Evolutionary conservation across 2,888 invertebrate species (phyloP).

Genomic region (Drosophila melanosoma): DNA sequence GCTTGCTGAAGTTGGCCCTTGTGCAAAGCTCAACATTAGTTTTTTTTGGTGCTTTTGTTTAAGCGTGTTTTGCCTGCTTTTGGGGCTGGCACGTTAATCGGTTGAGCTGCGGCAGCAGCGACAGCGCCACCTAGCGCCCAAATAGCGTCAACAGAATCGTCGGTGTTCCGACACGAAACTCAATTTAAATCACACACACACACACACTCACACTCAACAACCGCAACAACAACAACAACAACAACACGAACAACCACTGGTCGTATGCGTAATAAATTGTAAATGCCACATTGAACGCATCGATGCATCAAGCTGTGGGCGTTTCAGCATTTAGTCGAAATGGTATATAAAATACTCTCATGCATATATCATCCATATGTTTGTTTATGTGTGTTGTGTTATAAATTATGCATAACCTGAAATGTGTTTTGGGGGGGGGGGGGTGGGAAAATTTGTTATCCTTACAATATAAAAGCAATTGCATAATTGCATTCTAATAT

Average conservation of each 20-base stretch:
- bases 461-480: conserved; percentile 60
- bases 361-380: conserved; percentile 5
- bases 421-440: conserved; percentile 5
- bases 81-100: conserved; percentile 42
- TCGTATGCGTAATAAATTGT: conserved; percentile 51
- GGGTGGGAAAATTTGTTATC: conserved; percentile 18
- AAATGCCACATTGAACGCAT: conserved; percentile 41
- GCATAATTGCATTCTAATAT: conserved; percentile 72
- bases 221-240: background rate
- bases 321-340: conserved; percentile 32
- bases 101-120: conserved; percentile 16
- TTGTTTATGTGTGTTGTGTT: conserved; percentile 24
- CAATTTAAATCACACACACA: conserved; percentile 37
- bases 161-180: conserved; percentile 29
- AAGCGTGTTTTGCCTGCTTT: conserved; percentile 46
- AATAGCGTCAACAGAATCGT: conserved; percentile 27
- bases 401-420: conserved; percentile 62
- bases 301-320: conserved; percentile 37
- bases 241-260: conserved; percentile 21
- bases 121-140: conserved; percentile 51
- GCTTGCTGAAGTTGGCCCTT: conserved; percentile 24
- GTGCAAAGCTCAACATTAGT: conserved; percentile 34
- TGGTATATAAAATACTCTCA: conserved; percentile 7
- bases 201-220: conserved; percentile 12
- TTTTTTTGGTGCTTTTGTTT: conserved; percentile 23